Evolutionary conservation across 1,140 invertebrate genomes (phyloP).

Genomic region (Lordiphosa clarofinis): DNA sequence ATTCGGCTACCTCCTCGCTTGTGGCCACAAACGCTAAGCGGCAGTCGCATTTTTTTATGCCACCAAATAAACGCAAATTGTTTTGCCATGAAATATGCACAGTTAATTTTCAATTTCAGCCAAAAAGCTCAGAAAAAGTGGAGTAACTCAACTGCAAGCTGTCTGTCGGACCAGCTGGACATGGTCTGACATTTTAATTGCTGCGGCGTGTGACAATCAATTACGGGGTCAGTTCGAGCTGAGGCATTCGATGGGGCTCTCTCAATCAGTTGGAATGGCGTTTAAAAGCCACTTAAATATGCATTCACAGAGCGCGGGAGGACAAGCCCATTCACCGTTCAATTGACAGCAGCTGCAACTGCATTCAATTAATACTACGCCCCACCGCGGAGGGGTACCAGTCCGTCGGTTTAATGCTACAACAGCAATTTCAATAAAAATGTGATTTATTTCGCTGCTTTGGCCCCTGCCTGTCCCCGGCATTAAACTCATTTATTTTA

Average conservation of each 20-base stretch:
- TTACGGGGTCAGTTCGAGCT: slow-evolving; percentile 54
- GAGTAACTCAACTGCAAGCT: slow-evolving; percentile 21
- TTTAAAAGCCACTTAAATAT: slow-evolving; percentile 66
- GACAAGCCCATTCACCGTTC: slow-evolving; percentile 22
- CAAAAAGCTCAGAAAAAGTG: slow-evolving; percentile 25
- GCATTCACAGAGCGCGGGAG: slow-evolving; percentile 24
- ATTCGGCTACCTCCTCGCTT: not conserved
- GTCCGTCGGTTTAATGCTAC: slow-evolving; percentile 28
- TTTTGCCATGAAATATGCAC: slow-evolving; percentile 61
- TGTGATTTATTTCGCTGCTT: slow-evolving; percentile 36
- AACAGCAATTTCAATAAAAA: slow-evolving; percentile 55
- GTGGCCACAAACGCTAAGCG: slow-evolving; percentile 46
- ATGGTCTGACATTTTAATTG: slow-evolving; percentile 58
- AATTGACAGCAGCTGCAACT: slow-evolving; percentile 59
- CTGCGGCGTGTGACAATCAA: slow-evolving; percentile 66
- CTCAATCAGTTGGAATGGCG: slow-evolving; percentile 35
- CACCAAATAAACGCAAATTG: slow-evolving; percentile 58
- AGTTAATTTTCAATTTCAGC: slow-evolving; percentile 57
- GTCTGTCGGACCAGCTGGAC: slow-evolving; percentile 7
- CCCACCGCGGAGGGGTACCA: not conserved
- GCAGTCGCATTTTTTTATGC: slow-evolving; percentile 28
- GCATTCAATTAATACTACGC: slow-evolving; percentile 49
- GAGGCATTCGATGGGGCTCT: slow-evolving; percentile 27
- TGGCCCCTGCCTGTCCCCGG: slow-evolving; percentile 2
- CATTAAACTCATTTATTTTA: slow-evolving; percentile 57